Evolutionary conservation across 2,797 vertebrate genomes (phyloP).

Genomic region (Potorous gilbertii): DNA sequence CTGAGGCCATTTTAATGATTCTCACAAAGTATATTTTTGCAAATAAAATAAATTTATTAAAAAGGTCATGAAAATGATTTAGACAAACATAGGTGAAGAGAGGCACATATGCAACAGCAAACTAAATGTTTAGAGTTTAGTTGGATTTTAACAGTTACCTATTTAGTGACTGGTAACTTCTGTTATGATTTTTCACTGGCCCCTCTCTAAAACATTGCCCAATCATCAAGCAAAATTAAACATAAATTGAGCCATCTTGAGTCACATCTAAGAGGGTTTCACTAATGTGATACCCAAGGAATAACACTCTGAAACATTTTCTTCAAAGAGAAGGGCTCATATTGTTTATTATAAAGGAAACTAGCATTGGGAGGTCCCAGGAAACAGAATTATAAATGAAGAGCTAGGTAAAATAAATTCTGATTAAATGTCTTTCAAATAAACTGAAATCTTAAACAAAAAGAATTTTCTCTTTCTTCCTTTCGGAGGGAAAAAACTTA

Average conservation of each 20-base stretch:
- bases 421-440: not conserved
- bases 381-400: not conserved
- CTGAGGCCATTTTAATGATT: constrained; percentile 67
- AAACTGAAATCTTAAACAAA: not conserved
- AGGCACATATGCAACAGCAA: constrained; percentile 57
- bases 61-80: constrained; percentile 77
- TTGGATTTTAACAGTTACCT: constrained; percentile 33
- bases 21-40: constrained; percentile 54
- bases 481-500: not conserved
- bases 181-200: not conserved
- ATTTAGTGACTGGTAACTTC: constrained; percentile 9
- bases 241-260: not conserved
- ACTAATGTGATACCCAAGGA: not conserved
- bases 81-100: constrained; percentile 23
- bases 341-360: not conserved
- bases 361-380: not conserved
- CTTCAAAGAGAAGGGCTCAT: not conserved
- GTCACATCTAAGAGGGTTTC: not conserved
- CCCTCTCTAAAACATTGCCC: not conserved
- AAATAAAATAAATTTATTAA: constrained; percentile 66
- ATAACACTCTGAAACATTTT: not conserved
- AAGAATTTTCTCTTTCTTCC: not conserved
- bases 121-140: constrained; percentile 48
- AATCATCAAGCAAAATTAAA: not conserved
- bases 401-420: not conserved